Conservation (phyloP, 1,140 invertebrate genomes). For the Solen grandis region DNA sequence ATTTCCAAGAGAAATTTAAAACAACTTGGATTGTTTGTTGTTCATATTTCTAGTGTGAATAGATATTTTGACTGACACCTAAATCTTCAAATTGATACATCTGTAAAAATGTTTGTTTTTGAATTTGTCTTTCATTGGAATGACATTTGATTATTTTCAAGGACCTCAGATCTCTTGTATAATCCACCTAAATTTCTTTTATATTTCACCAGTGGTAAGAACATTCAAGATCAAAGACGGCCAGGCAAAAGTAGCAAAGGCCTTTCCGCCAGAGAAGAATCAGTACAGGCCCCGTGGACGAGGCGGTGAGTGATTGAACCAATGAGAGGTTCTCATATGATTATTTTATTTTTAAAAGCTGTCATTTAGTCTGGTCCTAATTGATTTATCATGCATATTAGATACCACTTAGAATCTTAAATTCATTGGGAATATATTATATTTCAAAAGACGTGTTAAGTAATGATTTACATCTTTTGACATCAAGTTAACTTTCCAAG, state of each 20-base stretch:
- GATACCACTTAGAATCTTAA: not conserved
- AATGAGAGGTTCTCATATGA: not conserved
- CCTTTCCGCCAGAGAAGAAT: slow-evolving; percentile 33
- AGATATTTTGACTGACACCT: not conserved
- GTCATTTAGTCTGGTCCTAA: not conserved
- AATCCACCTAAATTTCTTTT: not conserved
- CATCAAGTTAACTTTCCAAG: no score
- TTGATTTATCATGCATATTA: not conserved
- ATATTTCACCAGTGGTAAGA: slow-evolving; percentile 25
- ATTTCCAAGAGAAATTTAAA: no score
- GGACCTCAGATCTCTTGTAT: not conserved
- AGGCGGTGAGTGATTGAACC: not conserved
- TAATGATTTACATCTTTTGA: no score
- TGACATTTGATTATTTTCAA: not conserved
- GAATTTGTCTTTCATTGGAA: not conserved
- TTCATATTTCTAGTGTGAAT: not conserved
- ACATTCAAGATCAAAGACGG: slow-evolving; percentile 43
- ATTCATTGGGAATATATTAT: no score
- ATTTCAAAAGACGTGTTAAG: no score
- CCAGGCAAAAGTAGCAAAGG: slow-evolving; percentile 36
- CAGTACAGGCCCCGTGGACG: not conserved
- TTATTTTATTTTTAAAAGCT: not conserved
- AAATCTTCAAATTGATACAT: not conserved
- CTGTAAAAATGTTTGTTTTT: not conserved
- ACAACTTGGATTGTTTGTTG: not conserved